Evolutionary conservation across 2,113 vertebrate genomes (phyloP), one percentile per base, ranked within the genome.

Genomic region (Eolophus roseicapilla): DNA sequence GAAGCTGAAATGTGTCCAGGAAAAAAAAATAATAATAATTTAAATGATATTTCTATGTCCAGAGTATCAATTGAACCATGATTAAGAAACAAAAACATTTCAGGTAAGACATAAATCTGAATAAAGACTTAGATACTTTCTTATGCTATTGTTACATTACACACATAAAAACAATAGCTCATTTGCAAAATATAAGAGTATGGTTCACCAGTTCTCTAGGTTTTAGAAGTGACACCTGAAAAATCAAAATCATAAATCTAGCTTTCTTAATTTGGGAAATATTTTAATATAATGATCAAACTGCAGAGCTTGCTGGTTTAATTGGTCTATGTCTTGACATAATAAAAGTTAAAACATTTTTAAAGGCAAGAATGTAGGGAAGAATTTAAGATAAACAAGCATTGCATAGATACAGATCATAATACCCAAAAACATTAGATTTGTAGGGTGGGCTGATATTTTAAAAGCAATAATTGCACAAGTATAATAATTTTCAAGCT

Each of bases 1-100:
- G 60, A 94, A 90, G 57, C 62, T 95, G 90, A 97, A 97, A 95
- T 74, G 27, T 67, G 88, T 97, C 93, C 88, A 95, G 79, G 70
- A 91, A 77, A 55, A 82, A 67, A 62, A 74, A 79, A 37, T 4
- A 80, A 39, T 33, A 68, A 49, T 4, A 43, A 68, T 16, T 69
- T n/a, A 90, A 59, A 49, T 43, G 5, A 44, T 93, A 76, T 90
- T 92, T 82, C 63, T 86, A 68, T 41, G 31, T 91, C 69, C 84
- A 93, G 80, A 83, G 94, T 94, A 91, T 89, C 86, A 95, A 67
- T 18, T 88, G 82, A 95, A 55, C 74, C 29, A 88, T 62, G 49
- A 92, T 1, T 93, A 29, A 93, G 31, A 82, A 96, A 96, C 79
- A 87, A 70, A 43, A 87, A 52, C 13, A 23, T 70, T 23, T 74